Evolutionary conservation across 2,113 vertebrate species (phyloP).

Genomic region (Anoura caudifer): DNA sequence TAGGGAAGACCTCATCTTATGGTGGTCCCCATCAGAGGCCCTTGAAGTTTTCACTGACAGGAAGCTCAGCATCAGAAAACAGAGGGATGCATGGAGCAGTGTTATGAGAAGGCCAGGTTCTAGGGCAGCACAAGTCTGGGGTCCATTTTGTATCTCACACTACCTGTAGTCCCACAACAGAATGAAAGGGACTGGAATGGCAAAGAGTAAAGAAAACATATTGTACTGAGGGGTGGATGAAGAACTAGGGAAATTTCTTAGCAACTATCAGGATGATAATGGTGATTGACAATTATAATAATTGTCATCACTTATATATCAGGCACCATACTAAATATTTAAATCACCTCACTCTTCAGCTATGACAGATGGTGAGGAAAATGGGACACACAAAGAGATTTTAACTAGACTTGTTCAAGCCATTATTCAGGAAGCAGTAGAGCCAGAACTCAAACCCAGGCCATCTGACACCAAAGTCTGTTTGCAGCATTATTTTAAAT

Average conservation of each 20-base stretch:
- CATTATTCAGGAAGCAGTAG: not conserved
- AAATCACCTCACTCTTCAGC: not conserved
- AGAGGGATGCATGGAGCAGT: not conserved
- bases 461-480: not conserved
- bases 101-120: not conserved
- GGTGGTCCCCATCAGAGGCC: not conserved
- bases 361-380: not conserved
- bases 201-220: not conserved
- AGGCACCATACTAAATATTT: not conserved
- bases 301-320: not conserved
- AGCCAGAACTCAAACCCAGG: not conserved
- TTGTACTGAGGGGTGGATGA: not conserved
- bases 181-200: not conserved
- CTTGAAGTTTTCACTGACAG: not conserved
- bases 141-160: not conserved
- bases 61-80: not conserved
- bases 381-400: not conserved
- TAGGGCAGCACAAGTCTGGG: not conserved
- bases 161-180: not conserved
- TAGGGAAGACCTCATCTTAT: not conserved
- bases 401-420: not conserved
- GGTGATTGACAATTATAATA: not conserved
- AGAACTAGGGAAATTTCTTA: not conserved
- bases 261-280: not conserved
- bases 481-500: not conserved